Conservation (phyloP, 2,113 vertebrate species). For the Phaethon lepturus region DNA sequence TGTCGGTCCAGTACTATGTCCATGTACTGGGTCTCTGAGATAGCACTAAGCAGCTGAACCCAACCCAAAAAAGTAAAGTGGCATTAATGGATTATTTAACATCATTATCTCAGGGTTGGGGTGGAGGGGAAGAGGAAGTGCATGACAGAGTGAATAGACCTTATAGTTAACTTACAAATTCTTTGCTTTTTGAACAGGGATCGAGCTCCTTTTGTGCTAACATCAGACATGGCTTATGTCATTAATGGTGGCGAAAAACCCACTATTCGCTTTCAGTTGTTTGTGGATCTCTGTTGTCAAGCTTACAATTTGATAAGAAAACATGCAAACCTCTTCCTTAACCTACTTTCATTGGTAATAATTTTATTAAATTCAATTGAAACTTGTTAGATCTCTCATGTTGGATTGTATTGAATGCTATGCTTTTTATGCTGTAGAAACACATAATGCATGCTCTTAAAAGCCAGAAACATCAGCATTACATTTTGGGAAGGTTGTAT, state of each 20-base stretch:
- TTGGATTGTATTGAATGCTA: neutral
- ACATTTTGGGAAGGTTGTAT: neutral
- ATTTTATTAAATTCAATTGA: neutral
- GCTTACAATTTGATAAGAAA: conserved; percentile 98
- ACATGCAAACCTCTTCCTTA: conserved; percentile 93
- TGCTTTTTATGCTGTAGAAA: neutral
- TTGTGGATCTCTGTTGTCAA: conserved; percentile 95
- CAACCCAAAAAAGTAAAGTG: neutral
- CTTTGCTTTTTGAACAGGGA: conserved; percentile 81
- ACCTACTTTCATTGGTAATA: conserved; percentile 92
- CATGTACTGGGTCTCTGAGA: neutral
- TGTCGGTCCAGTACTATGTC: neutral
- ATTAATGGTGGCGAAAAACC: conserved; percentile 97
- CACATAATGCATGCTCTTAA: neutral
- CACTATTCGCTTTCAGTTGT: conserved; percentile 96
- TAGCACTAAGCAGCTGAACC: neutral
- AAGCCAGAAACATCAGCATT: neutral
- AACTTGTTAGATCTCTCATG: neutral
- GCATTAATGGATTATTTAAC: neutral
- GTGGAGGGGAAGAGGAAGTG: neutral
- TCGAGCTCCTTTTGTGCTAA: conserved; percentile 95
- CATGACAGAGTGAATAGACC: neutral
- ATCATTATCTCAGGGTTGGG: neutral
- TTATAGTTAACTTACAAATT: neutral
- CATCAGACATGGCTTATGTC: conserved; percentile 98